Base-by-base conservation (phyloP, 2,888 invertebrate species). In the Ormyrus rosae region DNA sequence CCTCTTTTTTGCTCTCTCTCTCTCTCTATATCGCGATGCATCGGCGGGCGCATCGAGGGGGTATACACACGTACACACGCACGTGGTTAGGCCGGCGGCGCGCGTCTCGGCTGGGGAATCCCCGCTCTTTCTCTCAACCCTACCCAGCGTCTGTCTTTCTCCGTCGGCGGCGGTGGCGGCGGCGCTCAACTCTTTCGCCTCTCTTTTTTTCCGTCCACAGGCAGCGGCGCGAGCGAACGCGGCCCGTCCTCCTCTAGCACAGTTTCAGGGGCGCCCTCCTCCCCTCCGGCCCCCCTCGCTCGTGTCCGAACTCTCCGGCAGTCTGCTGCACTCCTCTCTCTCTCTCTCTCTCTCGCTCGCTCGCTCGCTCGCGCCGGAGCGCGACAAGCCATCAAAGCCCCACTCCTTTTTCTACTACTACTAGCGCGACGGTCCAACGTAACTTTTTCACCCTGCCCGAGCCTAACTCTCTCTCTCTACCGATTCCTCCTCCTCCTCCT, bases 41-140 rank as follows among this genome's bases (percentile, higher is more conserved):
- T 88, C 86, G 76, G 75, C 51, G 64, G 87, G 89, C 88, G 88
- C 88, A 89, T 88, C 86, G 88, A 87, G 91, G 92, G 92, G 86
- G 19, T 55, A 76, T 13, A 60, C 48, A 34, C 51, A 6, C 48
- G n/a, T 46, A 65, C 2, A 60, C 34, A 45, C 13, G n/a, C 56
- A 67, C 50, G 46, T 50, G 60, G 67, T 50, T 64, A 64, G 68
- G 45, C 67, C 51, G 5, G 46, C 46, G 55, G 53, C 34, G 34
- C 34, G 34, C 34, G 34, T 34, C 34, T 34, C 34, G 78, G 48
- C 64, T 51, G 78, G 77, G 72, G 80, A 78, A 81, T 78, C 81
- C 84, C 84, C 75, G 76, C 82, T 81, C 83, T 77, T 67, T 71
- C 76, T 68, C 83, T 34, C 34, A 34, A 34, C 34, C 34, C 34